Evolutionary conservation across 2,797 vertebrate species (phyloP).

Genomic region (Eulemur rubriventer): DNA sequence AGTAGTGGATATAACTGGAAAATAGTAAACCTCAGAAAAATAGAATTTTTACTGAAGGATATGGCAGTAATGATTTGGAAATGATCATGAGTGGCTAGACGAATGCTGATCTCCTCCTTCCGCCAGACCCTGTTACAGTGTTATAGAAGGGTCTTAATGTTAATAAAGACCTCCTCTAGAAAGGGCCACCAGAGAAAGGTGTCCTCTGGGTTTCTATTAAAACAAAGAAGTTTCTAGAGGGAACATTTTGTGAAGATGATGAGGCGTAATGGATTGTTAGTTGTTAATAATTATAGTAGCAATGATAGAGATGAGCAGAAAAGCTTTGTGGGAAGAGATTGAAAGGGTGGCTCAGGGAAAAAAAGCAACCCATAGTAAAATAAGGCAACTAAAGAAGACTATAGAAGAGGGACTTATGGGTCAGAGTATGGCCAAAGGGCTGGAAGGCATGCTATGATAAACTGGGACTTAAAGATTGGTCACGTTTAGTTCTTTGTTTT

Average conservation of each 20-base stretch:
- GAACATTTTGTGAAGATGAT: constrained; percentile 35
- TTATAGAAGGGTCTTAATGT: neutral
- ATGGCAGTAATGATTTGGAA: constrained; percentile 13
- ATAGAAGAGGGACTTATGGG: neutral
- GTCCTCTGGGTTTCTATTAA: constrained; percentile 36
- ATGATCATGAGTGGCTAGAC: neutral
- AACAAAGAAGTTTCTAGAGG: neutral
- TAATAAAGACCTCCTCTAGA: constrained; percentile 21
- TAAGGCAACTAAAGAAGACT: neutral
- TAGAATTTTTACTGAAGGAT: neutral
- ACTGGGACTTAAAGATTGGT: neutral
- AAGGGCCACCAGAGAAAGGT: neutral
- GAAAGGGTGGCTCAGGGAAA: neutral
- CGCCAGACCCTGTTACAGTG: neutral
- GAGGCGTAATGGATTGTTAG: neutral
- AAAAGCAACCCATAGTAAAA: neutral
- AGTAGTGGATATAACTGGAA: neutral
- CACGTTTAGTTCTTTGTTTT: neutral
- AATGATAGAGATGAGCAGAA: neutral
- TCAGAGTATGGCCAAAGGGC: neutral
- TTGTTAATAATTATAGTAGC: constrained; percentile 9
- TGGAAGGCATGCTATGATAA: neutral
- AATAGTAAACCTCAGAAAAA: neutral
- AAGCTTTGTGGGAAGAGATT: neutral
- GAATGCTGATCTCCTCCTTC: neutral